These are phyloP conservation scores for Callosobruchus maculatus DNA, from an alignment of 2,888 invertebrate genomes.

Conservation along the genomic window DNA sequence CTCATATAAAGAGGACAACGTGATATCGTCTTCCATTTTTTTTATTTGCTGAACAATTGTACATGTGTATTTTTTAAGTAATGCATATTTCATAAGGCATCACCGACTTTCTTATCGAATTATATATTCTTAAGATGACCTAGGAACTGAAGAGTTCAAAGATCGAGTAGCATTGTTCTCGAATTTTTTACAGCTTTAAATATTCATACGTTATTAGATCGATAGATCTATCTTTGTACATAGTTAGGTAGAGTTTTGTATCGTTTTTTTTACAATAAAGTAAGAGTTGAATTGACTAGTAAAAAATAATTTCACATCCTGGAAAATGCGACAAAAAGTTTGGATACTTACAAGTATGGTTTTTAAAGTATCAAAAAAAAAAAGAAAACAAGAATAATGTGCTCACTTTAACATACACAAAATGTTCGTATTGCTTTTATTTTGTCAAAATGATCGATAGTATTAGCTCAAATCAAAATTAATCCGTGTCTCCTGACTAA, in stretches of 20 bases:
- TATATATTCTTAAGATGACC: not conserved
- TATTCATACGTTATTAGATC: not conserved
- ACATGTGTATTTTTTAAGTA: not conserved
- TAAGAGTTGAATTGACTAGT: not conserved
- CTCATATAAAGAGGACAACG: not conserved
- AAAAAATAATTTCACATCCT: no score
- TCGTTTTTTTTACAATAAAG: not conserved
- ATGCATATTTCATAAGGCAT: not conserved
- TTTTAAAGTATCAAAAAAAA: no score
- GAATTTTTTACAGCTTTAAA: not conserved
- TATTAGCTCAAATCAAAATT: no score
- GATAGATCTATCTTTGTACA: not conserved
- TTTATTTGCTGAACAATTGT: not conserved
- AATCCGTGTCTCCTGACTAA: no score
- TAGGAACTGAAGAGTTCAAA: not conserved
- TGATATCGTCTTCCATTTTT: not conserved
- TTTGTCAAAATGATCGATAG: no score
- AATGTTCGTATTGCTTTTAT: no score
- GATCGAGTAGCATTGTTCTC: not conserved
- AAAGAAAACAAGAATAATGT: no score
- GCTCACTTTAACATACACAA: no score
- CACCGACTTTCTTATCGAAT: not conserved
- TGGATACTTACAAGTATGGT: no score
- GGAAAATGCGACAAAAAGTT: no score
- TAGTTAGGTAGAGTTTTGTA: not conserved